Base-by-base conservation (phyloP, 2,113 vertebrate species). In the Melanostigma gelatinosum region DNA sequence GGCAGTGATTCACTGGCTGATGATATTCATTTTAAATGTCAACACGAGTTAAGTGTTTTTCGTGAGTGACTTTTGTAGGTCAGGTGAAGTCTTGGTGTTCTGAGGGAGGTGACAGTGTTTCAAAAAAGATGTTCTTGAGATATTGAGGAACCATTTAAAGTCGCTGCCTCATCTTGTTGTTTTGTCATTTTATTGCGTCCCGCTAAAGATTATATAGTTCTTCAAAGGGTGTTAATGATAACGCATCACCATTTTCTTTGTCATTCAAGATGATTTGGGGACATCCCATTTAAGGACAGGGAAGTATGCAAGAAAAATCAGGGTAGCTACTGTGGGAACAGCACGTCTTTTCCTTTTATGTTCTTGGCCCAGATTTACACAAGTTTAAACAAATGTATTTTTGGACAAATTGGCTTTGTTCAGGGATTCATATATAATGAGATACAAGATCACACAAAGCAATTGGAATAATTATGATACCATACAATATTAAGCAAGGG, bases 291-390 rank as follows among this genome's bases (percentile, higher is more conserved):
- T 81, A 67, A 82, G 20, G 22, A 76, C 22, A 67, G 73, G 27
- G 70, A 78, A 77, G 46, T 13, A 42, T 77, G 29, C 46, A 46
- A 76, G 27, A 46, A 44, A 42, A 75, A 80, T 36, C 83, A 32
- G 11, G 46, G 58, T 55, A 75, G 40, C 55, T 10, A 27, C 65
- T 75, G 34, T 29, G 61, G 55, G 29, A 80, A 50, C 64, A 84
- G 52, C 64, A 40, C 32, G 61, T 29, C 20, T 55, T 75, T 34
- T 36, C 32, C 63, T 78, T 85, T 82, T 46, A 70, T 87, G 77
- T 75, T 82, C 71, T 66, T 82, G 78, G 18, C 83, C 72, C 52
- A 83, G 77, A 78, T 85, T 70, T 55, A 57, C 32, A 65, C 32
- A 72, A 13, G 20, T 63, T 74, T 20, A 46, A 29, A 83, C 50